Conservation (phyloP, 2,113 vertebrate species). For the Marcusenius ussheri region DNA sequence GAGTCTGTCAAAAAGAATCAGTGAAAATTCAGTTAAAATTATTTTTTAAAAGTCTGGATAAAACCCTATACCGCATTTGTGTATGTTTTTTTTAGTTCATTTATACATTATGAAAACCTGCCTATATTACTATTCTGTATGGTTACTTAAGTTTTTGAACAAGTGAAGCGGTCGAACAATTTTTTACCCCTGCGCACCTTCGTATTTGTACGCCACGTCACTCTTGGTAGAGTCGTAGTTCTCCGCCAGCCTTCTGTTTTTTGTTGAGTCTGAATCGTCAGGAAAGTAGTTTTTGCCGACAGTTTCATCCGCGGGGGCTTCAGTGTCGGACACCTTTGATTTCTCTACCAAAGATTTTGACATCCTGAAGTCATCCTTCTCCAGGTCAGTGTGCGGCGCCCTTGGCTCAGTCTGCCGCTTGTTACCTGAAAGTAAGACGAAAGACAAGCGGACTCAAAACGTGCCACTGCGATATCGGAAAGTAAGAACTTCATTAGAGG, state of each 20-base stretch:
- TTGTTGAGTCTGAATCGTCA: conserved; percentile 84
- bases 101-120: neutral
- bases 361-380: conserved; percentile 75
- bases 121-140: neutral
- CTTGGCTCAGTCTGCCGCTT: conserved; percentile 55
- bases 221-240: conserved; percentile 95
- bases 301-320: conserved; percentile 53
- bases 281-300: conserved; percentile 56
- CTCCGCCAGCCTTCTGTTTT: conserved; percentile 76
- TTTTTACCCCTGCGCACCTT: conserved; percentile 52
- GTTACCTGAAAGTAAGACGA: conserved; percentile 46
- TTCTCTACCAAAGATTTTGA: conserved; percentile 80
- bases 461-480: neutral
- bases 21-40: neutral
- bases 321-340: conserved; percentile 64
- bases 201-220: conserved; percentile 77
- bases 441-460: conserved; percentile 15
- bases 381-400: conserved; percentile 65
- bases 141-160: neutral
- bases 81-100: neutral
- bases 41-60: neutral
- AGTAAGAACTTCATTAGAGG: neutral
- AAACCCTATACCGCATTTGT: neutral
- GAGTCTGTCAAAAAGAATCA: neutral
- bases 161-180: neutral